Base-by-base conservation (phyloP, 2,888 invertebrate species). In the Carabus problematicus region DNA sequence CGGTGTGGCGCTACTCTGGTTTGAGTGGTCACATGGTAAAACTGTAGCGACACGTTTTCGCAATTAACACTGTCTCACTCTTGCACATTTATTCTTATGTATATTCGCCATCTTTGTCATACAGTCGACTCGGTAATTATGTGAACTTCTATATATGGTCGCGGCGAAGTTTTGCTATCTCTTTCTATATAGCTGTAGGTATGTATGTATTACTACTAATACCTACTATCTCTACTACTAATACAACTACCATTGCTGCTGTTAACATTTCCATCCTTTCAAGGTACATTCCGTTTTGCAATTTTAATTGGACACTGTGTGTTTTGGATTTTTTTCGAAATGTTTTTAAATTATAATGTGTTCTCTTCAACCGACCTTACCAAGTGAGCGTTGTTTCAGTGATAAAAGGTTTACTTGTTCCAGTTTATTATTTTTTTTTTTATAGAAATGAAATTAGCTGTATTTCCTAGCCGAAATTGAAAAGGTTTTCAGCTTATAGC, bases 11-110 rank as follows among this genome's bases (percentile, higher is more conserved):
- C 29, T 49, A 29, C 29, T n/a, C n/a, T 29, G 29, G 60, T 70
- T 73, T 73, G 72, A 74, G 73, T 74, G 76, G 74, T 75, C 75
- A 74, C 74, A 72, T 74, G 75, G 73, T 74, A 72, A 73, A 75
- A 75, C 74, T 73, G 71, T 72, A 72, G 72, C 69, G 75, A 76
- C 76, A 76, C 73, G 75, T 75, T 75, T 75, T 75, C 74, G 75
- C 76, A 76, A 76, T 75, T 75, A 76, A 75, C 74, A 70, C 70
- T 70, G 70, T 68, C 70, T 63, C 71, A 72, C 72, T 70, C 64
- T 49, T 72, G 73, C 72, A 71, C 72, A 72, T 73, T 73, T 73
- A 75, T 74, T 73, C 74, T 74, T 74, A n/a, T 49, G 12, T 42
- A 42, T 16, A 41, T 12, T 56, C 19, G 52, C 59, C 14, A 39